Conservation (phyloP, 2,888 invertebrate species). For the Pyrocoelia pectoralis region DNA sequence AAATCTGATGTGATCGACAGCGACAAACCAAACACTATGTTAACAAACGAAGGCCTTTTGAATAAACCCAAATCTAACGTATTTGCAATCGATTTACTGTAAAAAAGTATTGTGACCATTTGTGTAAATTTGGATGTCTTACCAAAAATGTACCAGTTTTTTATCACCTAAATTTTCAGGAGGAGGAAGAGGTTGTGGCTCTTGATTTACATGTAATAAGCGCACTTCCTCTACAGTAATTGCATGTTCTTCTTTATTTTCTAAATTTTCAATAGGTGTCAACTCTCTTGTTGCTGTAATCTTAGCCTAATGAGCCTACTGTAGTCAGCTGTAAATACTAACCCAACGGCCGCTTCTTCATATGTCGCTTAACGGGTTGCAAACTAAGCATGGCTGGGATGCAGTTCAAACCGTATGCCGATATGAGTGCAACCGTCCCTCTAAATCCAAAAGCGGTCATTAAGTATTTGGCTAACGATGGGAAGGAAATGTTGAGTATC, state of each 20-base stretch:
- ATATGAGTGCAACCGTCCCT: slow-evolving; percentile 72
- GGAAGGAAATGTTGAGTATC: slow-evolving; percentile 72
- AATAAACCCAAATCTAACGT: slow-evolving; percentile 69
- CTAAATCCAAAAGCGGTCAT: slow-evolving; percentile 72
- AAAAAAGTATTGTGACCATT: slow-evolving; percentile 32
- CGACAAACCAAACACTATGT: slow-evolving; percentile 74
- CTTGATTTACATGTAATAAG: neutral
- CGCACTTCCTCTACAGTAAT: slow-evolving; percentile 32
- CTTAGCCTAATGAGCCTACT: too few relatives aligned
- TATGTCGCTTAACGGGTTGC: slow-evolving; percentile 80
- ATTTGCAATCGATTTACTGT: slow-evolving; percentile 64
- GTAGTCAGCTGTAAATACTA: too few relatives aligned
- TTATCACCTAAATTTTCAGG: too few relatives aligned
- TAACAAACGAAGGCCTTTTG: slow-evolving; percentile 71
- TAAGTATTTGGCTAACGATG: slow-evolving; percentile 69
- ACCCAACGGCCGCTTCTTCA: slow-evolving; percentile 53
- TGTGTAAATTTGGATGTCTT: neutral
- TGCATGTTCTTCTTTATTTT: slow-evolving; percentile 47
- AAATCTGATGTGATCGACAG: slow-evolving; percentile 74
- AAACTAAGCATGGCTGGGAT: slow-evolving; percentile 74
- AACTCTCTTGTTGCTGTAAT: too few relatives aligned
- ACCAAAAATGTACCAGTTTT: neutral
- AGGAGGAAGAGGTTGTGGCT: too few relatives aligned
- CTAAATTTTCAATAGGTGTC: too few relatives aligned
- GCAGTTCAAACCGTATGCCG: slow-evolving; percentile 72